These are phyloP conservation scores for Listrodromus nycthemerus DNA, from an alignment of 2,888 invertebrate species.

Conservation along the genomic window DNA sequence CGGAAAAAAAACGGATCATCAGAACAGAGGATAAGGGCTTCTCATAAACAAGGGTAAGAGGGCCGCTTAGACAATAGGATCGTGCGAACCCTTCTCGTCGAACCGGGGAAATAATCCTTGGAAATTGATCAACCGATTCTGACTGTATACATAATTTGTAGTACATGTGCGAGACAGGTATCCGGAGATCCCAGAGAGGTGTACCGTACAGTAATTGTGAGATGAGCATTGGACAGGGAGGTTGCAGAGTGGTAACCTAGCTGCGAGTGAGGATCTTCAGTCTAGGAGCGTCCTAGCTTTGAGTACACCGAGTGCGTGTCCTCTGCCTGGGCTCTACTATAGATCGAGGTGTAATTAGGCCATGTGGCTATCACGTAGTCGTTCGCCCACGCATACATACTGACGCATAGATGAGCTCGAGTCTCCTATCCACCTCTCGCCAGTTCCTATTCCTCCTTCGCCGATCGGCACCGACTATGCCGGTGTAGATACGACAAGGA, in stretches of 20 bases:
- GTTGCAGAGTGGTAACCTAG: conserved; percentile 27
- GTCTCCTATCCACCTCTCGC: conserved; percentile 26
- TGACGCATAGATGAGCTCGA: conserved; percentile 23
- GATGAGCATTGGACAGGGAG: conserved; percentile 10
- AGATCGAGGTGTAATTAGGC: conserved; percentile 57
- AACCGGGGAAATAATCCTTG: conserved; percentile 37
- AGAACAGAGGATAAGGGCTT: not conserved
- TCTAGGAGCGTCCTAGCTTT: conserved; percentile 23
- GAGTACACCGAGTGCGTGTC: conserved; percentile 42
- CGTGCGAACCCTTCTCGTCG: not conserved
- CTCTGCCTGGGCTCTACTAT: not conserved
- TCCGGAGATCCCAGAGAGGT: conserved; percentile 22
- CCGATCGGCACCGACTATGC: not conserved
- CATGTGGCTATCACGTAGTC: conserved; percentile 45
- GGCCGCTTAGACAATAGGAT: conserved; percentile 10
- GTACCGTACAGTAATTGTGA: conserved; percentile 7
- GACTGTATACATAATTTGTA: conserved; percentile 23
- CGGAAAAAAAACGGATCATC: not conserved
- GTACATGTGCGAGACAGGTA: conserved; percentile 1
- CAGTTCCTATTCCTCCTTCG: conserved; percentile 27
- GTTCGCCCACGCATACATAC: conserved; percentile 20
- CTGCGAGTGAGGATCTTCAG: conserved; percentile 49
- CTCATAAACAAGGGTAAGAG: not conserved
- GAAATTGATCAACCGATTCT: conserved; percentile 45
- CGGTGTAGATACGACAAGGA: conserved; percentile 3